phyloP scores from a whole-genome alignment of 2,797 vertebrate species.

The Poecile montanus region DNA sequence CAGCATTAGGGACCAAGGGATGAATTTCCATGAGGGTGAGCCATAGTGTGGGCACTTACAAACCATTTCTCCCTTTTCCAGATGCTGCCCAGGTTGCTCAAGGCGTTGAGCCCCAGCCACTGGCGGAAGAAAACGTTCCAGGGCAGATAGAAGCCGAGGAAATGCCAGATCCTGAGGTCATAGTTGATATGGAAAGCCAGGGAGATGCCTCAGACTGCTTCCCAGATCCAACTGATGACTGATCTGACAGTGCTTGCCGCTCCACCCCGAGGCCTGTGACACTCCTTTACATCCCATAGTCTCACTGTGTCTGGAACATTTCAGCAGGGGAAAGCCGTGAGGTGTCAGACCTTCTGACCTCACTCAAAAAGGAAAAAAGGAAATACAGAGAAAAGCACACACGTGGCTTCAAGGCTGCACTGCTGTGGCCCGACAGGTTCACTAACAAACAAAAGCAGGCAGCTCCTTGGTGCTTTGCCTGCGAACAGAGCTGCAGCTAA shows the following conservation, averaged over 20 bases:
- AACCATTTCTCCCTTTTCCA: not conserved
- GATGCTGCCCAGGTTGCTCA: not conserved
- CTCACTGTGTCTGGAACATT: not conserved
- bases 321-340: not conserved
- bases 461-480: not conserved
- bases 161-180: slow-evolving; percentile 8
- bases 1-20: not conserved
- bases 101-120: not conserved
- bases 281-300: slow-evolving; percentile 29
- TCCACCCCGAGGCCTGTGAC: not conserved
- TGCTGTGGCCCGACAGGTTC: not conserved
- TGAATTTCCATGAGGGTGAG: not conserved
- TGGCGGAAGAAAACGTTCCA: slow-evolving; percentile 1
- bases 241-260: not conserved
- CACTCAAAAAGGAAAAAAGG: not conserved
- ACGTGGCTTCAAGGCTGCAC: not conserved
- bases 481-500: not conserved
- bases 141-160: slow-evolving; percentile 11
- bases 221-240: slow-evolving; percentile 37
- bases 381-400: not conserved
- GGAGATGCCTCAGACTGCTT: slow-evolving; percentile 39
- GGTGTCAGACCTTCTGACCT: not conserved
- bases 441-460: not conserved
- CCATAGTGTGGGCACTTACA: not conserved
- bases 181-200: slow-evolving; percentile 19